A percentile compares a stretch with the other conserved stretches of the same genome.
phyloP scores from a whole-genome alignment of 2,797 vertebrate species.

The Micromesistius poutassou region DNA sequence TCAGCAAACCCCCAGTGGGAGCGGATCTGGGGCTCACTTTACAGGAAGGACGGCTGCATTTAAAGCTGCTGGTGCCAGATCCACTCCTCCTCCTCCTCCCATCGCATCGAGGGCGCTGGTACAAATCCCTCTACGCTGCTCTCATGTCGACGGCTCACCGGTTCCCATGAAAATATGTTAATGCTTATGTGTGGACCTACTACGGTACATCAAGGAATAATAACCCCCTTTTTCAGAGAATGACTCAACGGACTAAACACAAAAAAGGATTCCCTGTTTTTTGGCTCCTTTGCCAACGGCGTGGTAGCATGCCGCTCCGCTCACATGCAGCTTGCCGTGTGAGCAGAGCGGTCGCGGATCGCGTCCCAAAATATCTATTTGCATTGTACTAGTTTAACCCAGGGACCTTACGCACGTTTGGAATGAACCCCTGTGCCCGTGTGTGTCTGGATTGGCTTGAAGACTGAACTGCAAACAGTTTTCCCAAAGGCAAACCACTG shows the following conservation, averaged over 20 bases:
- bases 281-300: background rate
- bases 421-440: background rate
- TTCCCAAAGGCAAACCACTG: background rate
- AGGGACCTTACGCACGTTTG: background rate
- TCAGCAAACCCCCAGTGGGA: constrained; percentile 30
- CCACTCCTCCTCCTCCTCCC: constrained; percentile 45
- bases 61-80: constrained; percentile 32
- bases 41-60: constrained; percentile 44
- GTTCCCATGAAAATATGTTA: constrained; percentile 11
- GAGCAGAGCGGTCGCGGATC: background rate
- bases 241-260: background rate
- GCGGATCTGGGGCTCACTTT: constrained; percentile 33
- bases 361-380: background rate
- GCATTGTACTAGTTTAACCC: background rate
- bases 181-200: background rate
- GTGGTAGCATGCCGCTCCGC: background rate
- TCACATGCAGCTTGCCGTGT: background rate
- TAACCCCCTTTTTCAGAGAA: background rate
- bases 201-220: background rate
- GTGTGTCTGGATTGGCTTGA: background rate
- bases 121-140: constrained; percentile 28
- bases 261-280: background rate
- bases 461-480: background rate
- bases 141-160: constrained; percentile 27
- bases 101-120: constrained; percentile 34